Evolutionary conservation across 2,888 invertebrate species (phyloP).

Genomic region (Maniola hyperantus): DNA sequence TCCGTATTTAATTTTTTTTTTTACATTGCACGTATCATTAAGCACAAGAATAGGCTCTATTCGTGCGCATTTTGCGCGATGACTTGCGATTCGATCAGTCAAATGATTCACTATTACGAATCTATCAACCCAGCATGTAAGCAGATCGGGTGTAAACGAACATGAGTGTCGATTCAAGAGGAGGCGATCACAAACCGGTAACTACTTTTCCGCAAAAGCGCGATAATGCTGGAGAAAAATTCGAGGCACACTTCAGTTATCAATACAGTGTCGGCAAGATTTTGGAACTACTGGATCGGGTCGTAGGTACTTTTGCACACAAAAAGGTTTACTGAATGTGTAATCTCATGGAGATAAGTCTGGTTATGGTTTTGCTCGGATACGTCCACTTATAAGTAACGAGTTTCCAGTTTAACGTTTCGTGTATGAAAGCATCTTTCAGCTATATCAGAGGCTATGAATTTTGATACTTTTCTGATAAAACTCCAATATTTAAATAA

Average conservation of each 20-base stretch:
- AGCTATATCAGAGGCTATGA: not conserved
- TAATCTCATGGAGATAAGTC: constrained; percentile 42
- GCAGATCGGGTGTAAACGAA: constrained; percentile 34
- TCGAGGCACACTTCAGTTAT: constrained; percentile 52
- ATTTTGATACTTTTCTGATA: not conserved
- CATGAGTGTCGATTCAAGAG: constrained; percentile 55
- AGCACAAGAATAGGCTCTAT: constrained; percentile 43
- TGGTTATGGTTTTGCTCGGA: constrained; percentile 24
- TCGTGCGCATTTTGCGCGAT: constrained; percentile 52
- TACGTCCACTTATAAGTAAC: constrained; percentile 22
- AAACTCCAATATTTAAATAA: too few species aligned
- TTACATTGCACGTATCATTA: constrained; percentile 11
- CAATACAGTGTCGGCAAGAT: constrained; percentile 49
- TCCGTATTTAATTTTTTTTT: not conserved
- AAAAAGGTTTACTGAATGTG: constrained; percentile 44
- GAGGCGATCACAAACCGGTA: constrained; percentile 77
- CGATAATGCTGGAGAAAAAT: constrained; percentile 71
- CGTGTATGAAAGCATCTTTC: constrained; percentile 2
- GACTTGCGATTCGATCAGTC: constrained; percentile 61
- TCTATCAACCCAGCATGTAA: constrained; percentile 42
- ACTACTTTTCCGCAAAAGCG: constrained; percentile 74
- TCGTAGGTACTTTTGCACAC: constrained; percentile 39
- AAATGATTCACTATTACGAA: constrained; percentile 62
- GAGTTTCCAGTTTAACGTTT: constrained; percentile 14
- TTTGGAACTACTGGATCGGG: constrained; percentile 47